phyloP scores from a whole-genome alignment of 2,888 invertebrate genomes.

The Auanema sp. region DNA sequence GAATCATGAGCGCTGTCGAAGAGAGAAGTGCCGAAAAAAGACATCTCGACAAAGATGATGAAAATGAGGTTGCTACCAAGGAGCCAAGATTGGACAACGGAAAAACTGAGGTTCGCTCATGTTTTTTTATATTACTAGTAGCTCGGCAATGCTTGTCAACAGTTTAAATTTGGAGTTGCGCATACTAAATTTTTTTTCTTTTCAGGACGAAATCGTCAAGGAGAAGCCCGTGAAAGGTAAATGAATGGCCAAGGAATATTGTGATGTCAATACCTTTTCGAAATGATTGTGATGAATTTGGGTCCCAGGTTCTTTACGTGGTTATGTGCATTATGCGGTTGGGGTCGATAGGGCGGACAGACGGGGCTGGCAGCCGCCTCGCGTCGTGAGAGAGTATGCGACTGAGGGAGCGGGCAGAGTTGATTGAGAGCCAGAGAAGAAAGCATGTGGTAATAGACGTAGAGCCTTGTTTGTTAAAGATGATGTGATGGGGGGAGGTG shows the following conservation, averaged over 20 bases:
- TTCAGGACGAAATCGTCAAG: constrained; percentile 35
- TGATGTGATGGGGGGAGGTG: constrained; percentile 33
- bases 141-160: not conserved
- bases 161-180: constrained; percentile 1
- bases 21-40: constrained; percentile 47
- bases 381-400: constrained; percentile 21
- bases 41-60: constrained; percentile 40
- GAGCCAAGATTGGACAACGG: constrained; percentile 45
- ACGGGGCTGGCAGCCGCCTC: constrained; percentile 18
- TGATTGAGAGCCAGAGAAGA: constrained; percentile 10
- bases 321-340: not conserved
- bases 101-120: constrained; percentile 38
- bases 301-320: not conserved
- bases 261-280: not conserved
- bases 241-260: constrained; percentile 4
- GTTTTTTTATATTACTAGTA: not conserved
- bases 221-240: constrained; percentile 39
- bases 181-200: constrained; percentile 14
- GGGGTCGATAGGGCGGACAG: constrained; percentile 23
- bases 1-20: constrained; percentile 43
- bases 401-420: constrained; percentile 20
- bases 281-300: not conserved
- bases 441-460: constrained; percentile 12
- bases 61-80: constrained; percentile 40
- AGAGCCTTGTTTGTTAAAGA: constrained; percentile 19